Base-by-base conservation (phyloP, 2,888 invertebrate genomes). In the Xestia xanthographa region DNA sequence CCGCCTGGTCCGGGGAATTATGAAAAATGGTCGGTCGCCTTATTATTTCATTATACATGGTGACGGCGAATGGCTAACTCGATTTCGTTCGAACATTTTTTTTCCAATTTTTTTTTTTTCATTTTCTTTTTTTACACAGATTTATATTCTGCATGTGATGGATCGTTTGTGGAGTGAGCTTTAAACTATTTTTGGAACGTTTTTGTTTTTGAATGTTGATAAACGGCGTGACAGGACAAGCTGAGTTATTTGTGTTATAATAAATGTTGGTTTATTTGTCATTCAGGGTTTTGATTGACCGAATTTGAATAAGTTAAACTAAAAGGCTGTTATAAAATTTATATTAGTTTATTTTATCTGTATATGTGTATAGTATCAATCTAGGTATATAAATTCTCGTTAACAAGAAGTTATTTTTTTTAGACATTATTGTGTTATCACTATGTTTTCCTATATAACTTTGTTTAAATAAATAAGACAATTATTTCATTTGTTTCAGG, bases 21-120 rank as follows among this genome's bases (percentile, higher is more conserved):
- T 95, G 94, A 96, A 93, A 93, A 95, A 95, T 94, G 93, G 91
- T 84, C 70, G 86, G 84, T 81, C 88, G 86, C 84, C 85, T 87
- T 88, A 88, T 87, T 89, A 89, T 89, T 83, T 84, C 87, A 89
- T 89, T 86, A 89, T 84, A 86, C 83, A 83, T 82, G 80, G 80
- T 79, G 86, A 81, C 82, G 83, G 75, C 41, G 45, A 45, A 45
- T 66, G 50, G 72, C 78, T 88, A 89, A 89, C 88, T 89, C 78
- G 80, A 88, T 88, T 89, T 89, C 26, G 83, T 78, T 70, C 67
- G 34, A 71, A 75, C 68, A 65, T 79, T 80, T 84, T 50, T 82
- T 74, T 68, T 56, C 34, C 29, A 50, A 50, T 78, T 74, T 77
- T 65, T 81, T 75, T 72, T 77, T 67, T 60, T 73, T 77, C 74